Conservation (phyloP, 2,888 invertebrate species). For the Hybos culiciformis region DNA sequence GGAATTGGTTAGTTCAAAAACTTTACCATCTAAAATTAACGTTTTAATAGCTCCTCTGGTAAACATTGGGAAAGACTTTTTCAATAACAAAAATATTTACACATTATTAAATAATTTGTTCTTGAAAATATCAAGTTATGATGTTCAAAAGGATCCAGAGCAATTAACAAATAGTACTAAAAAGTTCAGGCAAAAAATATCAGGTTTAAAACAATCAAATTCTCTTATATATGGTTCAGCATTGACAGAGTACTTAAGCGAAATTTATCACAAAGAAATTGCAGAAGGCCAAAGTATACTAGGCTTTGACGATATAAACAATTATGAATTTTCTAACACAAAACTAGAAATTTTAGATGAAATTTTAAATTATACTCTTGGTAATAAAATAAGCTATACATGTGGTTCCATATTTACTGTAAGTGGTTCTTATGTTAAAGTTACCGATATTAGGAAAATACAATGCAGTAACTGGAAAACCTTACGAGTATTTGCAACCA, state of each 20-base stretch:
- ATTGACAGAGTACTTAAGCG: not conserved
- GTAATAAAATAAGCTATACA: too few species aligned
- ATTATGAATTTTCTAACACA: not conserved
- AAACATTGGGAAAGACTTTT: not conserved
- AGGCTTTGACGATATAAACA: not conserved
- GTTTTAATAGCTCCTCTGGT: not conserved
- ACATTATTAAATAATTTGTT: not conserved
- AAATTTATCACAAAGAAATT: not conserved
- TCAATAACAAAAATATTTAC: not conserved
- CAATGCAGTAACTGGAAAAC: not conserved
- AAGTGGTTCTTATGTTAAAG: not conserved
- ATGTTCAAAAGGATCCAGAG: not conserved
- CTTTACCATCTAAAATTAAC: not conserved
- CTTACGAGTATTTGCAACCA: conserved; percentile 3
- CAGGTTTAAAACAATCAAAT: not conserved
- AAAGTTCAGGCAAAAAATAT: not conserved
- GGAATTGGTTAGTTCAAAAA: not conserved
- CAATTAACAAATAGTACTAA: not conserved
- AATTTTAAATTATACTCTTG: too few species aligned
- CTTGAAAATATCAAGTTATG: not conserved
- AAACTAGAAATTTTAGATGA: too few species aligned
- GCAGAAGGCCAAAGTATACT: not conserved
- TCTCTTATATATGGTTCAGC: not conserved
- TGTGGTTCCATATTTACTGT: not conserved
- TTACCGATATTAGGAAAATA: not conserved